Base-by-base conservation (phyloP, 2,888 invertebrate species). In the Barypeithes pellucidus region DNA sequence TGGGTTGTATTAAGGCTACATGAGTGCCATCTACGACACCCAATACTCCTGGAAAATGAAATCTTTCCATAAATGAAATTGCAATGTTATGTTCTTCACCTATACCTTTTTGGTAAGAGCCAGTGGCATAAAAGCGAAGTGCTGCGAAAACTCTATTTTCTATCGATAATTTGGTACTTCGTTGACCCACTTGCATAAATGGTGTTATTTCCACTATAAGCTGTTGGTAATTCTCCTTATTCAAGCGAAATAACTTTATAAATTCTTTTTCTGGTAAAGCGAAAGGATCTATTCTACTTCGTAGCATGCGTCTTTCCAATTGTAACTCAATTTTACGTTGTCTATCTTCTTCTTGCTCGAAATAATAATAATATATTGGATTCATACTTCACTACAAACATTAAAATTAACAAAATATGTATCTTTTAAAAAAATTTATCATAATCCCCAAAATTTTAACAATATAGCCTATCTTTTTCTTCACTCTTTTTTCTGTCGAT, bases 21-120 rank as follows among this genome's bases (percentile, higher is more conserved):
- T 69, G 63, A 14, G 68, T 69, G 20, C 67, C 60, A 54, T 68
- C 72, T 29, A 72, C 59, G 11, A 47, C 54, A n/a, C 72, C 72
- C 39, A 72, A 22, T 0, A 41, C 41, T 18, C 72, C 72, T 3
- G 65, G 71, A 57, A 71, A 71, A 20, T 39, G 41, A 67, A 72
- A 72, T 72, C 24, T 22, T 12, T 60, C 20, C 72, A 72, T 72
- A 24, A 72, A 72, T 22, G 39, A 50, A 41, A 65, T 52, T 41
- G 36, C 50, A 11, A 69, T 39, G 14, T 63, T 63, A 33, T 11
- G 41, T 54, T 65, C 70, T 29, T 70, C 52, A 12, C 70, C 70
- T 22, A 70, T 54, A 20, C 65, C 43, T 43, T 33, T 68, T 61
- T 68, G 68, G 41, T 68, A 68, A 12, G 68, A 67, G 3, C 60